Base-by-base conservation (phyloP, 2,797 vertebrate species). In the Sibirionetta formosa region DNA sequence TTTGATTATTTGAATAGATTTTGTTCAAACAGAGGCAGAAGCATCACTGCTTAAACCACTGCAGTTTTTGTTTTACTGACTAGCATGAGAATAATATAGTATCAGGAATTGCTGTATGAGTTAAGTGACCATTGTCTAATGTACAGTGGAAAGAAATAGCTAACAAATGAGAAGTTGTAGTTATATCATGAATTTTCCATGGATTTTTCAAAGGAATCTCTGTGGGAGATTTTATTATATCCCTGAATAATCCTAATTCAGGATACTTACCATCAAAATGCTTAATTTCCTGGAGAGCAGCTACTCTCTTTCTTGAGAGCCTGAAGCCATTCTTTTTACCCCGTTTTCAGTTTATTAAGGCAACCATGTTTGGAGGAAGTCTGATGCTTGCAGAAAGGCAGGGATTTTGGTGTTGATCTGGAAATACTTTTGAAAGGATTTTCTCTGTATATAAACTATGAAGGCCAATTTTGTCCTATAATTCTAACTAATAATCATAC, bases 141-240 rank as follows among this genome's bases (percentile, higher is more conserved):
- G 65, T 92, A 92, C 75, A 95, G 71, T 83, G 79, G 84, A 90
- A 90, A 95, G 78, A 94, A 96, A 89, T 82, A 31, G 50, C 94
- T 93, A 91, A 87, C 68, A 90, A 94, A 91, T 89, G 65, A 87
- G 81, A 89, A 65, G 50, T 86, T 89, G 10, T 78, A 86, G 72
- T 94, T 90, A 88, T 90, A 92, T 95, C 86, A 82, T 94, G 88
- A 91, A 72, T 96, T 95, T 96, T 96, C 96, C 88, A 86, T 96
- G 65, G 90, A 92, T 95, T 96, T 93, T 87, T 57, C 88, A 72
- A 86, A 93, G 76, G 92, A 87, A 94, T 94, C 87, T 90, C 93
- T 91, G 90, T 83, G 81, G 90, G 93, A 91, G 90, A 82, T 96
- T 96, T 95, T 93, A 94, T 93, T 88, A 88, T 86, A 82, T 94